Evolutionary conservation across 2,113 vertebrate species (phyloP), one percentile per base, ranked within the genome.

Genomic region (Carassius carassius): DNA sequence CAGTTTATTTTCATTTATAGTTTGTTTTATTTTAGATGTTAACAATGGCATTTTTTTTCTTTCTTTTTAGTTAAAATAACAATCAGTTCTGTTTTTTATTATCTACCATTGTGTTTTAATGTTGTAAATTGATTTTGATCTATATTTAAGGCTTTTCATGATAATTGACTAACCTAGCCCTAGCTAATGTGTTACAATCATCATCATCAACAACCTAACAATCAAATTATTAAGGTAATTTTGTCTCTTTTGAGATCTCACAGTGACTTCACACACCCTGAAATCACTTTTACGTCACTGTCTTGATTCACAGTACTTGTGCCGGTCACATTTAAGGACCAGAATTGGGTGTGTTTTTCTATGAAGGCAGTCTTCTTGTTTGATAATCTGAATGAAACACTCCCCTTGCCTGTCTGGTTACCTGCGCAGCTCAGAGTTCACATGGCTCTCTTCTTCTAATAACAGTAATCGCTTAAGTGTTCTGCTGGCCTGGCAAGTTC

Each of bases 341-440:
- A 69, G 12, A 37, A n/a, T 58, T 21, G 3, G 75, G 32, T 23
- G 58, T 79, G 78, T 23, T 54, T 41, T 74, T 74, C 19, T 76
- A 29, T 17, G 23, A n/a, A 8, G 14, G 23, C 23, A 29, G 5
- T 21, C 14, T 47, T 21, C 21, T 47, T 69, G 17, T 16, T 11
- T 51, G n/a, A 1, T 49, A 25, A 21, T 2, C 12, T 32, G 37
- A 16, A 23, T 49, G 12, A 41, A 21, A 32, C 4, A 86, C 86
- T 87, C 29, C 21, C 79, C 76, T 37, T 81, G 88, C 88, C 90
- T 85, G 84, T 4, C 86, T 41, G 75, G 87, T 87, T 86, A 82
- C 84, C 86, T 89, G n/a, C 37, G 51, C 62, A 44, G 25, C 82
- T 83, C 79, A 72, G 72, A 51, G 37, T 86, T 83, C 86, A 70